phyloP scores from a whole-genome alignment of 1,140 invertebrate species.

The Platorchestia sp. region DNA sequence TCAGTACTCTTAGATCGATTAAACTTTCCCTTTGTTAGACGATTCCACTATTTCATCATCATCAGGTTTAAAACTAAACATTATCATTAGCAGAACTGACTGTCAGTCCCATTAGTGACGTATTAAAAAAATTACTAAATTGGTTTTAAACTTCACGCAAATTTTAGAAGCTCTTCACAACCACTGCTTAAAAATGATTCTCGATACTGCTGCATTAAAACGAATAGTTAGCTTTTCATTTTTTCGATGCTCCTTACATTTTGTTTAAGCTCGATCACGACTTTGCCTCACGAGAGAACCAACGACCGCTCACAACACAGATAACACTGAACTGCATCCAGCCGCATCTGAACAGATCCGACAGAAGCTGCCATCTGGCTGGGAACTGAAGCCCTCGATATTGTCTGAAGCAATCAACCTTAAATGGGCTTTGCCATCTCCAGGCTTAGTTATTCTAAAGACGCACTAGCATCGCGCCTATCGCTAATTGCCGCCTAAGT shows the following conservation, averaged over 20 bases:
- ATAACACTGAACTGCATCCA: not conserved
- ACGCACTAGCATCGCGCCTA: conserved; percentile 17
- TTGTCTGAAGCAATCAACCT: conserved; percentile 35
- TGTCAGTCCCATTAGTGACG: too few relatives aligned
- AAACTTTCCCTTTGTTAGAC: too few relatives aligned
- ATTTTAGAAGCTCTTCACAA: too few relatives aligned
- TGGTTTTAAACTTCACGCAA: too few relatives aligned
- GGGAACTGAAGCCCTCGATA: conserved; percentile 18
- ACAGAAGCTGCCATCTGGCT: not conserved
- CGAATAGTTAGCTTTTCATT: not conserved
- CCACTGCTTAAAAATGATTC: not conserved
- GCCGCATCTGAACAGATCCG: not conserved
- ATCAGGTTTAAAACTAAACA: too few relatives aligned
- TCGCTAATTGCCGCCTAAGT: not conserved
- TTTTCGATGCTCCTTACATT: not conserved
- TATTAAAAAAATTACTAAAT: too few relatives aligned
- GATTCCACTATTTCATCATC: too few relatives aligned
- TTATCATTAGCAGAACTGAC: too few relatives aligned
- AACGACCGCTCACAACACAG: not conserved
- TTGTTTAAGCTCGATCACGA: not conserved
- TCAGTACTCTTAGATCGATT: too few relatives aligned
- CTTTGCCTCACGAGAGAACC: not conserved
- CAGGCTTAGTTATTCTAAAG: conserved; percentile 30
- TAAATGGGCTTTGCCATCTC: conserved; percentile 45
- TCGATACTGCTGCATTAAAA: not conserved